Evolutionary conservation across 1,140 invertebrate genomes (phyloP).

Genomic region (Micrasema longulum): DNA sequence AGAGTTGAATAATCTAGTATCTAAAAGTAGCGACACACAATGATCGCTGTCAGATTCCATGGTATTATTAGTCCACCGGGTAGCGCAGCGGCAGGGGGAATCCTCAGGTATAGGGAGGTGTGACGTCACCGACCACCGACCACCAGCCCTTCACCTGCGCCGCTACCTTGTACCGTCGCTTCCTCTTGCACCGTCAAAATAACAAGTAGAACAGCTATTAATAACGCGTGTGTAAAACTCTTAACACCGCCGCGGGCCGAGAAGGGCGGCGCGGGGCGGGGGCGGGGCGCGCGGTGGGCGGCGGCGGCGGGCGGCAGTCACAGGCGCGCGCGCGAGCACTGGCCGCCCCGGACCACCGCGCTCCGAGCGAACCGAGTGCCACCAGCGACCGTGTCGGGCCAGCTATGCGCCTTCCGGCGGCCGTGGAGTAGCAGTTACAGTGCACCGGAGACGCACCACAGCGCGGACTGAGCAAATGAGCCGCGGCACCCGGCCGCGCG

Average conservation of each 20-base stretch:
- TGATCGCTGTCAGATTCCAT: not conserved
- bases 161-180: constrained; percentile 50
- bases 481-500: constrained; percentile 15
- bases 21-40: not conserved
- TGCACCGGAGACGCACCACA: not conserved
- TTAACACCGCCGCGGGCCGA: constrained; percentile 24
- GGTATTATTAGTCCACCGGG: not conserved
- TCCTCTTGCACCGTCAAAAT: constrained; percentile 51
- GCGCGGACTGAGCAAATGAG: constrained; percentile 41
- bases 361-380: not conserved
- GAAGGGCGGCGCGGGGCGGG: not conserved
- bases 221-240: constrained; percentile 51
- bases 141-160: constrained; percentile 26
- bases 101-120: not conserved
- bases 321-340: constrained; percentile 55
- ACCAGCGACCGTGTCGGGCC: too few relatives aligned
- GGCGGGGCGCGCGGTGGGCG: not conserved
- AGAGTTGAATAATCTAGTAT: not conserved
- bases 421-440: constrained; percentile 2
- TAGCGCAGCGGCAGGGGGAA: not conserved
- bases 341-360: constrained; percentile 56
- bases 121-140: too few relatives aligned
- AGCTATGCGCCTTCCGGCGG: too few relatives aligned
- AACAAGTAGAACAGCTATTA: constrained; percentile 55
- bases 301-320: constrained; percentile 38